These are phyloP conservation scores for Nasonovia ribisnigri DNA, from an alignment of 2,888 invertebrate species.

Conservation along the genomic window DNA sequence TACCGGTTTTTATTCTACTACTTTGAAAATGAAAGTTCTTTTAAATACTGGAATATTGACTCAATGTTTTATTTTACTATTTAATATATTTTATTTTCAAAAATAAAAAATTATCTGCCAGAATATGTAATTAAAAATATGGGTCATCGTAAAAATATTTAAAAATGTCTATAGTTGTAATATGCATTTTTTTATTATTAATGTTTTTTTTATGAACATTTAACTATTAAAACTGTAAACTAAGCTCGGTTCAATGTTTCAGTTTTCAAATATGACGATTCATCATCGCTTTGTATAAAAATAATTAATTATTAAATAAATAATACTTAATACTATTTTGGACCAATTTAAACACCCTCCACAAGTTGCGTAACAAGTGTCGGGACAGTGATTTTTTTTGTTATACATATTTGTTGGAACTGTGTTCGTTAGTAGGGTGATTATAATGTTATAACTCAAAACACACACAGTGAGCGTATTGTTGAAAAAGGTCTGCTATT, in stretches of 20 bases:
- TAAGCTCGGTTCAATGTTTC: neutral
- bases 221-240: neutral
- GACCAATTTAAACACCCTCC: neutral
- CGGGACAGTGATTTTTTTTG: neutral
- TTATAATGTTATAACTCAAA: constrained; percentile 9
- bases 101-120: neutral
- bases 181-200: neutral
- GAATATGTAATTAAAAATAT: neutral
- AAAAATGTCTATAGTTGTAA: neutral
- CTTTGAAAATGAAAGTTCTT: neutral
- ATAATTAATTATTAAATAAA: neutral
- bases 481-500: neutral
- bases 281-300: neutral
- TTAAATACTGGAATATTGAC: neutral
- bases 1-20: neutral
- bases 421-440: constrained; percentile 14
- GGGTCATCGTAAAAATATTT: neutral
- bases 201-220: neutral
- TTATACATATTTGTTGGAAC: neutral
- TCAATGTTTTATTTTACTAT: neutral
- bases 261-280: neutral
- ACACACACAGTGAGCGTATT: neutral
- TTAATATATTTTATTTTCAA: neutral
- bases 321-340: neutral
- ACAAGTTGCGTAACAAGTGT: neutral